phyloP scores from a whole-genome alignment of 2,797 vertebrate genomes.

The Chloroceryle inda region DNA sequence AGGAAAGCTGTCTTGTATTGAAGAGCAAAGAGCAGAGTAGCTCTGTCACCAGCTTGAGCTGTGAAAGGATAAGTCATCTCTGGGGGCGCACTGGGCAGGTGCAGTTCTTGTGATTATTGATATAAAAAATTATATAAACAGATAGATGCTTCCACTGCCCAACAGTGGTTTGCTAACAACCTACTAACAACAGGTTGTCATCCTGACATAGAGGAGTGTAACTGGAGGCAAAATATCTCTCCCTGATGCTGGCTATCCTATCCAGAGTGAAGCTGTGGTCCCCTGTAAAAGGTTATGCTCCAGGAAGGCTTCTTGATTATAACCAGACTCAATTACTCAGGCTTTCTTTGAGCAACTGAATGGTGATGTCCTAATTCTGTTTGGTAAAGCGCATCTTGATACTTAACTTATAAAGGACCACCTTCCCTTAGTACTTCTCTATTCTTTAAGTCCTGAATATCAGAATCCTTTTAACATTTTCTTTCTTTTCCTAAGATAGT shows the following conservation, averaged over 20 bases:
- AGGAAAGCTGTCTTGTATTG: not conserved
- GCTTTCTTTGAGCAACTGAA: not conserved
- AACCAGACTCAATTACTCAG: not conserved
- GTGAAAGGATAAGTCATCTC: not conserved
- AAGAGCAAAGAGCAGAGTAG: not conserved
- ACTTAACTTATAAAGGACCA: not conserved
- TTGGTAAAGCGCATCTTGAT: not conserved
- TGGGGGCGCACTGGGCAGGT: not conserved
- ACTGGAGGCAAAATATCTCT: not conserved
- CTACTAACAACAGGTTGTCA: not conserved
- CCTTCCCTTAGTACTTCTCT: not conserved
- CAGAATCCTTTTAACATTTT: not conserved
- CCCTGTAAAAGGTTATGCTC: not conserved
- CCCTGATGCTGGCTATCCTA: not conserved
- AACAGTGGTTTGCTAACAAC: not conserved
- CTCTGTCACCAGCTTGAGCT: not conserved
- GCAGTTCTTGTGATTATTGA: not conserved
- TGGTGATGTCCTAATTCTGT: not conserved
- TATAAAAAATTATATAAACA: not conserved
- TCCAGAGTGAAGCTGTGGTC: not conserved
- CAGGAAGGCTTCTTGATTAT: not conserved
- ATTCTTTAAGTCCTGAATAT: not conserved
- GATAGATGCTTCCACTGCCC: not conserved
- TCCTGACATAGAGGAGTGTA: not conserved
- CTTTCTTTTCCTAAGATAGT: not conserved